Evolutionary conservation across 2,888 invertebrate genomes (phyloP).

Genomic region (Lordiphosa andalusiaca): DNA sequence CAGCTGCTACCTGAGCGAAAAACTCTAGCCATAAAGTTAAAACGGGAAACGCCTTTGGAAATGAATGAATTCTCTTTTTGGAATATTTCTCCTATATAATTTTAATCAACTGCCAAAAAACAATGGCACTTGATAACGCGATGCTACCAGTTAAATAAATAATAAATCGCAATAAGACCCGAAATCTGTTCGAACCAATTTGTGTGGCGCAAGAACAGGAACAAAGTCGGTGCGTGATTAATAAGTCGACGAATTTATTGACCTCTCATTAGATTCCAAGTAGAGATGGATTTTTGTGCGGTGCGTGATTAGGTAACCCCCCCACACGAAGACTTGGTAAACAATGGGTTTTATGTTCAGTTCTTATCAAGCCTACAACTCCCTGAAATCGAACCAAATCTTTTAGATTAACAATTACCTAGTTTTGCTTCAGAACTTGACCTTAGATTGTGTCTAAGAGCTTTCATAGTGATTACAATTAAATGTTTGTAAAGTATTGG

Average conservation of each 20-base stretch:
- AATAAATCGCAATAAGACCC: constrained; percentile 52
- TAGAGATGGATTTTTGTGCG: too few relatives aligned
- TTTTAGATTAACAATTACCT: too few relatives aligned
- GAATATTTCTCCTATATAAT: constrained; percentile 20
- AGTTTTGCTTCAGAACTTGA: too few relatives aligned
- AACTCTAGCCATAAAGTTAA: constrained; percentile 15
- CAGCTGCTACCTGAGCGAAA: constrained; percentile 11
- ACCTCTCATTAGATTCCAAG: constrained; percentile 30
- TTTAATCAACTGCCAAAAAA: constrained; percentile 34
- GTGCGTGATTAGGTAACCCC: too few relatives aligned
- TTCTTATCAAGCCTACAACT: too few relatives aligned
- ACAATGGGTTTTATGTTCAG: too few relatives aligned
- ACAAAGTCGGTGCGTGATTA: constrained; percentile 18
- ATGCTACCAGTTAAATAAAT: constrained; percentile 59
- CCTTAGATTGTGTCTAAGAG: too few relatives aligned
- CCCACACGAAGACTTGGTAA: too few relatives aligned
- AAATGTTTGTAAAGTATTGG: too few relatives aligned
- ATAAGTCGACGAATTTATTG: constrained; percentile 49
- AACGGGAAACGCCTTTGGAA: constrained; percentile 2
- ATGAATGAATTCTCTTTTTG: constrained; percentile 39
- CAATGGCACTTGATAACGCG: constrained; percentile 52
- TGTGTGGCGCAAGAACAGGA: constrained; percentile 21
- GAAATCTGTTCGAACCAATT: too few relatives aligned
- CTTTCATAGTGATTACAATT: too few relatives aligned
- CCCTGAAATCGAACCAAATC: too few relatives aligned